These are phyloP conservation scores for Acanthiza pusilla DNA, from an alignment of 2,797 vertebrate species.

Conservation along the genomic window DNA sequence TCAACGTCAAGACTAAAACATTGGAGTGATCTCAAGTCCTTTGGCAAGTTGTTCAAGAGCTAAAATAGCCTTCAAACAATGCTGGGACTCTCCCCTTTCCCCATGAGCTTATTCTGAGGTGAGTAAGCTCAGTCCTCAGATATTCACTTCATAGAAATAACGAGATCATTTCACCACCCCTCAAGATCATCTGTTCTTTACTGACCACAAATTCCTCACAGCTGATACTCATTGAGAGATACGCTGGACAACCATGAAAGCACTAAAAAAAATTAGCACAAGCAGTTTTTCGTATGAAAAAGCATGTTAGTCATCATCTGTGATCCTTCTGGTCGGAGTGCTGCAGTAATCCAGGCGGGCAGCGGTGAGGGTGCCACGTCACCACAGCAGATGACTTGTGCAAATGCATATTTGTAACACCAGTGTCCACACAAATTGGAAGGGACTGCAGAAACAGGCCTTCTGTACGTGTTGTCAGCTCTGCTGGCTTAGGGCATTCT, in stretches of 20 bases:
- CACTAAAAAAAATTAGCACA: not conserved
- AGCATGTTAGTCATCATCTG: conserved; percentile 38
- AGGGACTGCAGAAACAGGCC: not conserved
- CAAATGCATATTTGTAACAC: not conserved
- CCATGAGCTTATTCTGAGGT: not conserved
- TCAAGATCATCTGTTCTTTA: not conserved
- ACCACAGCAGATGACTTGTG: not conserved
- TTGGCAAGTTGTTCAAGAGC: not conserved
- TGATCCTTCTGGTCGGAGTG: not conserved
- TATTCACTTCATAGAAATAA: not conserved
- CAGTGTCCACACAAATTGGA: not conserved
- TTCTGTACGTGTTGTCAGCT: not conserved
- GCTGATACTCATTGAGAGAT: conserved; percentile 36
- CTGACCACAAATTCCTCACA: conserved; percentile 23
- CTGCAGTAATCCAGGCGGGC: not conserved
- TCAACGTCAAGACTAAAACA: not conserved
- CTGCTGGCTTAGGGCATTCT: not conserved
- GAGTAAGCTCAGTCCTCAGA: not conserved
- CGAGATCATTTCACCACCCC: not conserved
- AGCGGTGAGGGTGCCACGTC: not conserved
- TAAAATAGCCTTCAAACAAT: not conserved
- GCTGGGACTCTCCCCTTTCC: not conserved
- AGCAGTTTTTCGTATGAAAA: conserved; percentile 7
- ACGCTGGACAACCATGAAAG: conserved; percentile 13
- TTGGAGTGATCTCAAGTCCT: not conserved